Percentiles rank a stretch among this genome's conserved stretches.
Conservation (phyloP, 2,888 invertebrate species). For the Xestia c-nigrum region DNA sequence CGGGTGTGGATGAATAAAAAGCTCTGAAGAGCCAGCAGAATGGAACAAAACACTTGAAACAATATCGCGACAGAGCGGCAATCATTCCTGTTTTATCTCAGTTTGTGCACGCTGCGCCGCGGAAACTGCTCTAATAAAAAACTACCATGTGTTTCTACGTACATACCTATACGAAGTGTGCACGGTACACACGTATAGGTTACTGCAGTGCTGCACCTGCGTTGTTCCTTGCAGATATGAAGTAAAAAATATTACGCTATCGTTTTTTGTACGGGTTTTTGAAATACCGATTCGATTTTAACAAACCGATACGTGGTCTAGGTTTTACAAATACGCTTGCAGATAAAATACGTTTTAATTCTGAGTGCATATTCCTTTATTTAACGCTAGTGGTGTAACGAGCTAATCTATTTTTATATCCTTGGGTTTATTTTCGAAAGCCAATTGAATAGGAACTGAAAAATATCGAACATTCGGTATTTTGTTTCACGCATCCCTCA, state of each 20-base stretch:
- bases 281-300: constrained; percentile 25
- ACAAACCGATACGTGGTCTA: constrained; percentile 16
- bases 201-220: constrained; percentile 70
- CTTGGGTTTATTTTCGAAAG: constrained; percentile 31
- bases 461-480: constrained; percentile 31
- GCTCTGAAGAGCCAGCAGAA: constrained; percentile 78
- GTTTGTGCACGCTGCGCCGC: constrained; percentile 87
- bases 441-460: constrained; percentile 27
- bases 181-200: constrained; percentile 56
- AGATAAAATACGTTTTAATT: constrained; percentile 14
- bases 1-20: constrained; percentile 83
- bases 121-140: constrained; percentile 89
- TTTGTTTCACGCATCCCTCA: constrained; percentile 26
- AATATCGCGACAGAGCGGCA: constrained; percentile 88
- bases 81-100: constrained; percentile 90
- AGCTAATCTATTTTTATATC: constrained; percentile 24
- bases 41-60: constrained; percentile 88
- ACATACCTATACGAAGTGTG: constrained; percentile 58
- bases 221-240: constrained; percentile 66
- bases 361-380: background rate
- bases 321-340: constrained; percentile 20
- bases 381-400: constrained; percentile 7
- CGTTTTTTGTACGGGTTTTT: constrained; percentile 32
- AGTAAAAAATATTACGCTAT: constrained; percentile 62
- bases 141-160: constrained; percentile 79